These are phyloP conservation scores for Schizaphis graminum DNA, from an alignment of 2,888 invertebrate genomes.

Conservation along the genomic window DNA sequence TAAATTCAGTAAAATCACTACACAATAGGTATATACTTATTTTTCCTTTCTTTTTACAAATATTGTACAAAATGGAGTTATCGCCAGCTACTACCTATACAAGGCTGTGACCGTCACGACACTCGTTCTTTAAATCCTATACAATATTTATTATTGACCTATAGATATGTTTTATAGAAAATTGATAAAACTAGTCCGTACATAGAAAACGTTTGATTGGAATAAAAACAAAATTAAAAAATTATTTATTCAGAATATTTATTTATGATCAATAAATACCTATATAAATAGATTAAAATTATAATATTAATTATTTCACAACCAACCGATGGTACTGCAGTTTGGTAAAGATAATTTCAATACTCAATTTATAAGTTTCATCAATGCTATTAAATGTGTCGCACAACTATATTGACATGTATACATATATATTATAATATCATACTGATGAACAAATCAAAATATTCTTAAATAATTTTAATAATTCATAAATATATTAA, in stretches of 20 bases:
- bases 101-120: conserved; percentile 55
- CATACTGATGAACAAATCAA: conserved; percentile 6
- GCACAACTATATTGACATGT: not conserved
- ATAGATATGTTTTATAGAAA: not conserved
- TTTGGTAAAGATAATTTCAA: not conserved
- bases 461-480: not conserved
- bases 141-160: conserved; percentile 12
- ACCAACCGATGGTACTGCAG: no score
- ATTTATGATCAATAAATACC: not conserved
- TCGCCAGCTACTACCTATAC: conserved; percentile 8
- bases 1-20: not conserved
- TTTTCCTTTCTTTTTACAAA: conserved; percentile 10
- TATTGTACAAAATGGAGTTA: not conserved
- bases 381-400: not conserved
- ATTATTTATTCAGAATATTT: not conserved
- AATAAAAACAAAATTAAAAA: not conserved
- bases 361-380: not conserved
- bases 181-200: conserved; percentile 25
- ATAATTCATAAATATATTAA: not conserved
- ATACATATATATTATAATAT: not conserved
- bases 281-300: not conserved
- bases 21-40: not conserved
- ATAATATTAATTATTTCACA: not conserved
- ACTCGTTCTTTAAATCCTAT: not conserved
- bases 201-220: not conserved